Conservation (phyloP, 2,113 vertebrate genomes). For the Menidia beryllina region DNA sequence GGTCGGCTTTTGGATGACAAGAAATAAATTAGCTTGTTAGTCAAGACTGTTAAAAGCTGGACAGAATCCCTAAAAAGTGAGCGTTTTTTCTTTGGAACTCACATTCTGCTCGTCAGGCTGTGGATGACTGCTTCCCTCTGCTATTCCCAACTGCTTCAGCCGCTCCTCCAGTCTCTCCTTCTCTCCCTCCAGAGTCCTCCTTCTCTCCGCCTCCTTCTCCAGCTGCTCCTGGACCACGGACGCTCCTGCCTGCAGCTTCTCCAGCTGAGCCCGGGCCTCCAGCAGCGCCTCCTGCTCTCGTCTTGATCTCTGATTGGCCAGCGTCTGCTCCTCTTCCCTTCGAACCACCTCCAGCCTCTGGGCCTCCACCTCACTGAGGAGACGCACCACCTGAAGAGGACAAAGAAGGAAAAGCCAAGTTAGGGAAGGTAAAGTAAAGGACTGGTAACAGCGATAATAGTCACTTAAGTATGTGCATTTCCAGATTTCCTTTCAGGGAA, state of each 20-base stretch:
- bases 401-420: background rate
- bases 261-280: slow-evolving; percentile 80
- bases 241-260: slow-evolving; percentile 76
- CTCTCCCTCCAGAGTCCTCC: slow-evolving; percentile 84
- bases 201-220: slow-evolving; percentile 81
- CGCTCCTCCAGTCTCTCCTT: slow-evolving; percentile 84
- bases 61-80: background rate
- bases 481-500: too few relatives aligned
- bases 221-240: slow-evolving; percentile 85
- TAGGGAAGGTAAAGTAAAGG: too few relatives aligned
- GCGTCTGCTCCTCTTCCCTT: slow-evolving; percentile 87
- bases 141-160: slow-evolving; percentile 72
- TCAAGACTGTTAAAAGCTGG: background rate
- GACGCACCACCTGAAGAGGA: slow-evolving; percentile 78
- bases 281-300: slow-evolving; percentile 85
- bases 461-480: too few relatives aligned
- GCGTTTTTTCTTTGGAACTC: slow-evolving; percentile 12
- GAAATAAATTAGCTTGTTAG: slow-evolving; percentile 9
- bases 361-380: slow-evolving; percentile 88
- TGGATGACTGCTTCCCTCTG: slow-evolving; percentile 44
- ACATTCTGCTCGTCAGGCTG: slow-evolving; percentile 48
- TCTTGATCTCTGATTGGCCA: slow-evolving; percentile 78
- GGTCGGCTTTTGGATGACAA: slow-evolving; percentile 21
- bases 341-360: slow-evolving; percentile 88
- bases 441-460: too few relatives aligned